Conservation (phyloP, 2,797 vertebrate species). For the Argentina silus region DNA sequence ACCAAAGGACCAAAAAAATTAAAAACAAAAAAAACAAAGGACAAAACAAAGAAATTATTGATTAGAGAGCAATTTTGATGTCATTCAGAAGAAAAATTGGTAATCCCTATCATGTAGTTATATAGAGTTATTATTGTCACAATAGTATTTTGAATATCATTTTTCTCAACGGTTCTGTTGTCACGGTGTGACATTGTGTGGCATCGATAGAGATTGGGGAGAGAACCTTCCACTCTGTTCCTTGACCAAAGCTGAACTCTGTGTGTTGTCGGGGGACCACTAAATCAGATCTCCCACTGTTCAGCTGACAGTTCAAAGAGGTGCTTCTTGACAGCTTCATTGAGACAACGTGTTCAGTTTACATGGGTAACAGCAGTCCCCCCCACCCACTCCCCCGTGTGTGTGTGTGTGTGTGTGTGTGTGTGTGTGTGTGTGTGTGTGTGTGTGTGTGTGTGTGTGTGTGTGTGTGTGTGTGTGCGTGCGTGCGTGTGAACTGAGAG, state of each 20-base stretch:
- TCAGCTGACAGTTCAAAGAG: slow-evolving; percentile 41
- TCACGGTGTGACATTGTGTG: neutral
- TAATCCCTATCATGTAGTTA: too few species aligned
- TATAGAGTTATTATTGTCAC: neutral
- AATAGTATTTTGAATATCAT: neutral
- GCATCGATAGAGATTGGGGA: neutral
- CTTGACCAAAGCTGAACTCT: slow-evolving; percentile 6
- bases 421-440: neutral
- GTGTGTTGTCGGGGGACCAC: neutral
- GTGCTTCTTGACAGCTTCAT: slow-evolving; percentile 17
- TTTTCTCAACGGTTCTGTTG: neutral
- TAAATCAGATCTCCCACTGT: slow-evolving; percentile 19
- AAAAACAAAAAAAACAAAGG: too few species aligned
- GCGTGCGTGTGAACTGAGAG: neutral
- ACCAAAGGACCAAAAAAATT: too few species aligned
- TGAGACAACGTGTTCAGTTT: slow-evolving; percentile 25
- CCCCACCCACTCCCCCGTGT: neutral
- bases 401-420: slow-evolving; percentile 2
- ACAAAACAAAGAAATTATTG: too few species aligned
- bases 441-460: neutral
- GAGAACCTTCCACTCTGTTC: slow-evolving; percentile 19
- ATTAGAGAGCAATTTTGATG: too few species aligned
- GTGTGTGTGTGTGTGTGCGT: neutral
- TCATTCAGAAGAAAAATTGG: too few species aligned
- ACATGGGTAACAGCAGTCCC: slow-evolving; percentile 17